Evolutionary conservation across 1,140 invertebrate species (phyloP), one percentile per base, ranked within the genome.

Genomic region (Conopomorpha cramerella): DNA sequence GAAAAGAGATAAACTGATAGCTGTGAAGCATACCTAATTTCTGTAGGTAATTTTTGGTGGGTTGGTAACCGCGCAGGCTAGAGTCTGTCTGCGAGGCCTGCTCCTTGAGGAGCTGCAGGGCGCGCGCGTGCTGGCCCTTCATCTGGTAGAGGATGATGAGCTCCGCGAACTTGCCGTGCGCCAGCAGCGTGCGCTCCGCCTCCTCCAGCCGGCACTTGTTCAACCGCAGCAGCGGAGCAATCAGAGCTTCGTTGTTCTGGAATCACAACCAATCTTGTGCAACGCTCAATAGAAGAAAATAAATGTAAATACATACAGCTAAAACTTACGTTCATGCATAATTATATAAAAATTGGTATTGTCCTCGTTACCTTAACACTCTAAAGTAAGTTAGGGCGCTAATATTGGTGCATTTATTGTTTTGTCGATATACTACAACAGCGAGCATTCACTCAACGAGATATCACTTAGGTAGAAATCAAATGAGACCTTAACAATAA

Each of bases 201-300:
- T 99, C 97, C 35, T 93, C 91, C 2, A 98, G 68, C 54, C 97
- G 92, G 70, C 96, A 98, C 58, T 95, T 88, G 72, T 98, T 99
- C n/a, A 96, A 72, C 8, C 96, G 84, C 2, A 99, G 66, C 10
- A 99, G 68, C 1, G 95, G 89, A 0, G 93, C 91, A 3, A 98
- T 90, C 25, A 98, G 77, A 0, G 92, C 92, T 79, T 97, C 94
- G 68, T 98, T 98, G 1, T 92, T 97, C 87, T 95, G 58, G 19
- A 80, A 78, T n/a, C n/a, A n/a, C n/a, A n/a, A n/a, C n/a, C n/a
- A n/a, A n/a, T n/a, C n/a, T n/a, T n/a, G n/a, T n/a, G n/a, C n/a
- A n/a, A n/a, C n/a, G n/a, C n/a, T n/a, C n/a, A n/a, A n/a, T n/a
- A n/a, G n/a, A n/a, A n/a, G n/a, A n/a, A n/a, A n/a, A n/a, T n/a